Conservation (phyloP, 2,888 invertebrate species). For the Dendrolimus pini region DNA sequence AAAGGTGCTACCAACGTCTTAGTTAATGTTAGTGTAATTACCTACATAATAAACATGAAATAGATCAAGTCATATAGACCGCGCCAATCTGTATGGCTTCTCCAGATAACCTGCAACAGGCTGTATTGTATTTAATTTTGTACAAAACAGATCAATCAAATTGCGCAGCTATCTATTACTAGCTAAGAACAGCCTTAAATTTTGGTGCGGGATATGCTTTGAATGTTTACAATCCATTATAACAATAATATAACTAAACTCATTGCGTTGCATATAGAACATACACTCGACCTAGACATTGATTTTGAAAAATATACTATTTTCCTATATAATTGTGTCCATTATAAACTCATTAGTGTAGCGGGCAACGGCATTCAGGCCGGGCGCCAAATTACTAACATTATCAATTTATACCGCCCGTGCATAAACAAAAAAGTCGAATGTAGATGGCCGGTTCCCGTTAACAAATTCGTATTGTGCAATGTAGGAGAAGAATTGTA, state of each 20-base stretch:
- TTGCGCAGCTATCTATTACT: too few species aligned
- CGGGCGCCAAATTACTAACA: slow-evolving; percentile 74
- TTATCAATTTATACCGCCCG: slow-evolving; percentile 72
- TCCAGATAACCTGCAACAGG: too few species aligned
- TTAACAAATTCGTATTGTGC: slow-evolving; percentile 76
- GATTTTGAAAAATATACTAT: slow-evolving; percentile 69
- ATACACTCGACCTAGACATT: slow-evolving; percentile 58
- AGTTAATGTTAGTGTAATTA: too few species aligned
- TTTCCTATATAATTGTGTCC: slow-evolving; percentile 65
- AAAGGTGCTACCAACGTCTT: too few species aligned
- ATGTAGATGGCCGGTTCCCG: slow-evolving; percentile 71
- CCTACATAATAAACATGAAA: too few species aligned
- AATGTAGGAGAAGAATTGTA: slow-evolving; percentile 73
- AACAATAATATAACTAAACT: background rate
- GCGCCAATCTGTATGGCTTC: too few species aligned
- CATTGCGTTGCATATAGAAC: background rate
- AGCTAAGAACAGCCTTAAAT: too few species aligned
- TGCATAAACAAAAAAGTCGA: slow-evolving; percentile 73
- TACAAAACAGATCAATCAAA: too few species aligned
- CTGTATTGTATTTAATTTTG: too few species aligned
- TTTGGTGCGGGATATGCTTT: too few species aligned
- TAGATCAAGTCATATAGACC: too few species aligned
- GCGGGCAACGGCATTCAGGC: slow-evolving; percentile 70
- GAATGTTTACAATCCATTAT: too few species aligned
- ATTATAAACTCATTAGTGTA: slow-evolving; percentile 76